These are phyloP conservation scores for Mola mola DNA, from an alignment of 2,113 vertebrate genomes.

Conservation along the genomic window DNA sequence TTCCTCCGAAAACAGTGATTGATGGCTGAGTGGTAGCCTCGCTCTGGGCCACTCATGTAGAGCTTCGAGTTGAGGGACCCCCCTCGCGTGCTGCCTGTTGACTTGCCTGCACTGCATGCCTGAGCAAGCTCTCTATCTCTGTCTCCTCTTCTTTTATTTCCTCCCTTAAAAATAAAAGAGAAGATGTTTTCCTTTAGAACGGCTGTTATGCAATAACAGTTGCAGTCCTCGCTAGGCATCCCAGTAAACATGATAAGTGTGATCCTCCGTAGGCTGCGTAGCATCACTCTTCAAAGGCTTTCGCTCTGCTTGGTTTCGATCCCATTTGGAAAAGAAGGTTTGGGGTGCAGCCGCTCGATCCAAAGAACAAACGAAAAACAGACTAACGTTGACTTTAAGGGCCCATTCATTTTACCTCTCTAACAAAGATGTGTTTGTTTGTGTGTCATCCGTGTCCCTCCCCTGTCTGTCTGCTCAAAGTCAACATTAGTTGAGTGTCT, in stretches of 20 bases:
- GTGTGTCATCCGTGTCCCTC: slow-evolving; percentile 78
- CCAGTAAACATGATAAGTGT: slow-evolving; percentile 52
- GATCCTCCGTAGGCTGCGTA: slow-evolving; percentile 52
- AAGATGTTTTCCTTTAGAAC: slow-evolving; percentile 23
- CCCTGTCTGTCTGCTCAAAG: slow-evolving; percentile 76
- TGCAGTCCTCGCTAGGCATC: slow-evolving; percentile 53
- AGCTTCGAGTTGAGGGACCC: slow-evolving; percentile 72
- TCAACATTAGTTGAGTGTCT: slow-evolving; percentile 84
- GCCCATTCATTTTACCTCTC: slow-evolving; percentile 81
- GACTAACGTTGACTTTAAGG: slow-evolving; percentile 85
- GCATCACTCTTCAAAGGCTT: slow-evolving; percentile 66
- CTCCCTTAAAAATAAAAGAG: slow-evolving; percentile 19
- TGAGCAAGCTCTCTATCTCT: slow-evolving; percentile 79
- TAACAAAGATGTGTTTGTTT: slow-evolving; percentile 78
- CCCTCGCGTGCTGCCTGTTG: slow-evolving; percentile 80
- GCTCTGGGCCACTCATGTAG: slow-evolving; percentile 65
- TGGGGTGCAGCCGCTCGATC: slow-evolving; percentile 77
- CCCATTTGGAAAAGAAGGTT: slow-evolving; percentile 76
- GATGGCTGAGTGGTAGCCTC: slow-evolving; percentile 53
- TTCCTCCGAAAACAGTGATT: slow-evolving; percentile 56
- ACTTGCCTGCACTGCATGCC: slow-evolving; percentile 84
- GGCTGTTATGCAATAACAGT: slow-evolving; percentile 61
- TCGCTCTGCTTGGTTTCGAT: slow-evolving; percentile 73
- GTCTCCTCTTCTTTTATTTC: slow-evolving; percentile 54
- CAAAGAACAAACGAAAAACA: slow-evolving; percentile 60